Evolutionary conservation across 1,140 invertebrate genomes (phyloP).

Genomic region (Globodera ellingtonae): DNA sequence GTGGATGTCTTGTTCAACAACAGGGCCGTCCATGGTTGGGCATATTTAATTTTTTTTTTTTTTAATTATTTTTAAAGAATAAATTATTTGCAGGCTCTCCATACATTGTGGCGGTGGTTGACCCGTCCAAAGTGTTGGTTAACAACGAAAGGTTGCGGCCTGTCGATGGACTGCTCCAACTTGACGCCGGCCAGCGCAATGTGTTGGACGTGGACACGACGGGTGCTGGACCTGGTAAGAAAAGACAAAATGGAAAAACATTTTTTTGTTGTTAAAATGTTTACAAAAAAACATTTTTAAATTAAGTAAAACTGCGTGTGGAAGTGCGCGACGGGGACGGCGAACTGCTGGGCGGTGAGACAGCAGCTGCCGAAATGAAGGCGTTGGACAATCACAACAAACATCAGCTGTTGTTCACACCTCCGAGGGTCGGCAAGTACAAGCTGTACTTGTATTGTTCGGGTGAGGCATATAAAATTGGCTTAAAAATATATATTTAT

Average conservation of each 20-base stretch:
- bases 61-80: background rate
- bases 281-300: conserved; percentile 40
- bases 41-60: background rate
- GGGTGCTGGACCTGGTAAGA: conserved; percentile 72
- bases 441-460: conserved; percentile 70
- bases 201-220: conserved; percentile 72
- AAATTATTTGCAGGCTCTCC: conserved; percentile 71
- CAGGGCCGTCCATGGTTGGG: conserved; percentile 70
- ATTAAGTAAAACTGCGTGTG: conserved; percentile 69
- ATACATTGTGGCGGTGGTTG: conserved; percentile 76
- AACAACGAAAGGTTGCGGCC: conserved; percentile 42
- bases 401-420: conserved; percentile 67
- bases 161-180: conserved; percentile 65
- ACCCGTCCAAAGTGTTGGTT: conserved; percentile 72
- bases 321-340: conserved; percentile 74
- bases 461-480: background rate
- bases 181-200: conserved; percentile 69
- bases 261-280: conserved; percentile 45
- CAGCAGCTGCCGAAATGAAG: conserved; percentile 51
- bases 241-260: background rate
- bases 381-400: conserved; percentile 62
- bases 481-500: background rate
- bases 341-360: conserved; percentile 66
- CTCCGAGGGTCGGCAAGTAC: conserved; percentile 67
- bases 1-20: conserved; percentile 77